Evolutionary conservation across 2,113 vertebrate genomes (phyloP).

Genomic region (Microtus pennsylvanicus): DNA sequence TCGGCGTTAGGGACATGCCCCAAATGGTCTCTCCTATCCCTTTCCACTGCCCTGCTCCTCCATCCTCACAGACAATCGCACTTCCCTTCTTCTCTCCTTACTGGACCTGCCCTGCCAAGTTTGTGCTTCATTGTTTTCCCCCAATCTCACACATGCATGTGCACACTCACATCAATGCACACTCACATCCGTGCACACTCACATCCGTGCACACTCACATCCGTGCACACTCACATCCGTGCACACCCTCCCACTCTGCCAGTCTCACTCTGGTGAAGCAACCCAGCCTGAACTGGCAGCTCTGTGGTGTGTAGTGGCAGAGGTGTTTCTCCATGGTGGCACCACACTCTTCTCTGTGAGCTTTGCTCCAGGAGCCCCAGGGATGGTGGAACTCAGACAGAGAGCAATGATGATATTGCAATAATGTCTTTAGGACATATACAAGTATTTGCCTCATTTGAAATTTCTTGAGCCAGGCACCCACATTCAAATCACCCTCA

Average conservation of each 20-base stretch:
- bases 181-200: not conserved
- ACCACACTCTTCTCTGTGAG: not conserved
- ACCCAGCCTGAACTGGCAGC: not conserved
- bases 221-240: not conserved
- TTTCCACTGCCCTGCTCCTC: not conserved
- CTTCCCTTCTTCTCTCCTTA: not conserved
- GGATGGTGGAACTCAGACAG: not conserved
- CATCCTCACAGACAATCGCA: not conserved
- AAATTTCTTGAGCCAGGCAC: too few relatives aligned
- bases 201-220: not conserved
- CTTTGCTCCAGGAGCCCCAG: not conserved
- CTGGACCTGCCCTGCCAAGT: not conserved
- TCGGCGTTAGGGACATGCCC: fast-evolving
- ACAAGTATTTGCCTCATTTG: too few relatives aligned
- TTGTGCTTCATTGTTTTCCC: not conserved
- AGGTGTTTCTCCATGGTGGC: not conserved
- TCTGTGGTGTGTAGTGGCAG: not conserved
- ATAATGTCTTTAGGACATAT: too few relatives aligned
- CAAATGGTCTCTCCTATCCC: not conserved
- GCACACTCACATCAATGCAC: not conserved
- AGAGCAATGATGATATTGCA: too few relatives aligned
- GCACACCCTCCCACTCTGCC: not conserved
- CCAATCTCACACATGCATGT: not conserved
- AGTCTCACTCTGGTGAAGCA: not conserved
- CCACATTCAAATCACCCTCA: too few relatives aligned